These are phyloP conservation scores for Chironex yamaguchii DNA, from an alignment of 30 jellyfish, hydroid and myxozoan species.

Conservation along the genomic window DNA sequence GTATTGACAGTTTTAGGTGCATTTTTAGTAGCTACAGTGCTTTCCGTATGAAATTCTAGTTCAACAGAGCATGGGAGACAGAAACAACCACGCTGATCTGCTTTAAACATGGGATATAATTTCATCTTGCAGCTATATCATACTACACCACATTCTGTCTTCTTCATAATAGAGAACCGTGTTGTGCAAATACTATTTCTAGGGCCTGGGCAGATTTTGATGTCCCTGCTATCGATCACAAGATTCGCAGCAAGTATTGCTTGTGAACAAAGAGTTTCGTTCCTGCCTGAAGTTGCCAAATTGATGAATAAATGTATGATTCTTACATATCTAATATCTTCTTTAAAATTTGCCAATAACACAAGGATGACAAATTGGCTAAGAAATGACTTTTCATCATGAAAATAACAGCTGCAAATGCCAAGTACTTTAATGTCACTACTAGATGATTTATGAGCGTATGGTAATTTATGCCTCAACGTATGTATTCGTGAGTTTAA, in stretches of 20 bases:
- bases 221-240: constrained; percentile 58
- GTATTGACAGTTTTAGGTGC: constrained; percentile 9
- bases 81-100: constrained; percentile 10
- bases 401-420: constrained; percentile 61
- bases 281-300: constrained; percentile 56
- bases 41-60: constrained; percentile 17
- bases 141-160: constrained; percentile 35
- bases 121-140: constrained; percentile 27
- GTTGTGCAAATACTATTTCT: constrained; percentile 39
- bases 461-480: too few relatives aligned
- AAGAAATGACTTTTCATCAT: constrained; percentile 45
- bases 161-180: constrained; percentile 38
- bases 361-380: constrained; percentile 54
- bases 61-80: constrained; percentile 40
- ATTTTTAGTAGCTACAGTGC: constrained; percentile 44
- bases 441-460: too few relatives aligned
- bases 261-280: constrained; percentile 40
- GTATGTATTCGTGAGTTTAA: too few relatives aligned
- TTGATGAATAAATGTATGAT: constrained; percentile 31
- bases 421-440: constrained; percentile 55
- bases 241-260: constrained; percentile 52
- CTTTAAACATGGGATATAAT: constrained; percentile 23
- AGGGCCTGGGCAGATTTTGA: constrained; percentile 56
- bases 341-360: constrained; percentile 58
- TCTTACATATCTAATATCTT: constrained; percentile 38